Conservation (phyloP, 1,140 invertebrate genomes). For the Eupristina koningsbergeri region DNA sequence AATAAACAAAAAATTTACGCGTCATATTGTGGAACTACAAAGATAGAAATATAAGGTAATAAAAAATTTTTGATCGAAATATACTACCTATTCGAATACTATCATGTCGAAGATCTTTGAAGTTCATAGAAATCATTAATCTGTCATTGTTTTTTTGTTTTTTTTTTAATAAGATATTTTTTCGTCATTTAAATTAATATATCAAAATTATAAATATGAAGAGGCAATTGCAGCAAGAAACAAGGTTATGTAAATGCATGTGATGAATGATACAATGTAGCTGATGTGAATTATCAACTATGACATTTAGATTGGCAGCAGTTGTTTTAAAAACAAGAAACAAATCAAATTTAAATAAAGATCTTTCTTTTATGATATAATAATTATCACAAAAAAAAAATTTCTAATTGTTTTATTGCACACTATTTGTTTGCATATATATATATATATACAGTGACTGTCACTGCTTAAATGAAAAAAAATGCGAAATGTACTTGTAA, state of each 20-base stretch:
- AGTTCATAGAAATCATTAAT: slow-evolving; percentile 23
- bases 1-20: slow-evolving; percentile 37
- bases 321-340: slow-evolving; percentile 41
- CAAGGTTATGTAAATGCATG: slow-evolving; percentile 14
- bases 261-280: background rate
- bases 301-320: background rate
- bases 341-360: slow-evolving; percentile 38
- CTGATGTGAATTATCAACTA: background rate
- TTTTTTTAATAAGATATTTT: slow-evolving; percentile 29
- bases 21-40: slow-evolving; percentile 12
- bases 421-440: slow-evolving; percentile 61
- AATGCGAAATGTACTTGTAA: slow-evolving; percentile 44
- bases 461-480: slow-evolving; percentile 41
- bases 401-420: slow-evolving; percentile 58
- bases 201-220: background rate
- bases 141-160: slow-evolving; percentile 20
- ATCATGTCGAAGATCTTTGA: slow-evolving; percentile 27
- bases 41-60: slow-evolving; percentile 37
- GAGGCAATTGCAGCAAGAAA: slow-evolving; percentile 4
- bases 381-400: slow-evolving; percentile 48
- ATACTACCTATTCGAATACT: slow-evolving; percentile 37
- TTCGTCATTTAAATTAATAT: slow-evolving; percentile 34
- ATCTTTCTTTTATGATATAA: slow-evolving; percentile 53
- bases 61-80: slow-evolving; percentile 30
- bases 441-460: slow-evolving; percentile 57